Evolutionary conservation across 1,140 invertebrate species (phyloP).

Genomic region (Cherax destructor): DNA sequence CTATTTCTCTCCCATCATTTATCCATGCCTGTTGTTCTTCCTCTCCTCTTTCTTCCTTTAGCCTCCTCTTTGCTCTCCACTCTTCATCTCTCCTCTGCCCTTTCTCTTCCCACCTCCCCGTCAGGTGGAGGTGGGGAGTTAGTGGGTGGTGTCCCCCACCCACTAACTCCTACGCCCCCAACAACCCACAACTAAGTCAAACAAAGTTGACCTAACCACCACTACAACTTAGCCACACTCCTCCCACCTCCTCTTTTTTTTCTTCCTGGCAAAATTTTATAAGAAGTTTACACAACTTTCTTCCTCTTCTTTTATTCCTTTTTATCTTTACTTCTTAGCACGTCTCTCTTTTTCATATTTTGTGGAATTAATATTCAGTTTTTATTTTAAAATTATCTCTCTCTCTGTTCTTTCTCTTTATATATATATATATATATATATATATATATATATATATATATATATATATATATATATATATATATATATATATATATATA

Average conservation of each 20-base stretch:
- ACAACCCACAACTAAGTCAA: conserved; percentile 49
- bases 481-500: no score
- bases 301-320: conserved; percentile 15
- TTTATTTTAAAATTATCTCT: neutral
- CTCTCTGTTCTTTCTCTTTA: neutral
- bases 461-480: no score
- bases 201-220: conserved; percentile 46
- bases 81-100: no score
- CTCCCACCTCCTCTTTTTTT: neutral
- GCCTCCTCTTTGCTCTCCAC: no score
- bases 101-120: neutral
- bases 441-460: conserved; percentile 13
- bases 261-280: neutral
- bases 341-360: neutral
- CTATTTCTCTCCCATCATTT: no score
- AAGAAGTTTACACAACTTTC: conserved; percentile 24
- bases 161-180: conserved; percentile 11
- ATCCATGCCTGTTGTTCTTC: no score
- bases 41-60: no score
- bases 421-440: no score
- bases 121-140: neutral
- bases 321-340: neutral
- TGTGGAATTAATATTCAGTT: neutral
- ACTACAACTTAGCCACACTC: conserved; percentile 13
- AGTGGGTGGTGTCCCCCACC: neutral